Base-by-base conservation (phyloP, 2,113 vertebrate species). In the Anarrhichthys ocellatus region DNA sequence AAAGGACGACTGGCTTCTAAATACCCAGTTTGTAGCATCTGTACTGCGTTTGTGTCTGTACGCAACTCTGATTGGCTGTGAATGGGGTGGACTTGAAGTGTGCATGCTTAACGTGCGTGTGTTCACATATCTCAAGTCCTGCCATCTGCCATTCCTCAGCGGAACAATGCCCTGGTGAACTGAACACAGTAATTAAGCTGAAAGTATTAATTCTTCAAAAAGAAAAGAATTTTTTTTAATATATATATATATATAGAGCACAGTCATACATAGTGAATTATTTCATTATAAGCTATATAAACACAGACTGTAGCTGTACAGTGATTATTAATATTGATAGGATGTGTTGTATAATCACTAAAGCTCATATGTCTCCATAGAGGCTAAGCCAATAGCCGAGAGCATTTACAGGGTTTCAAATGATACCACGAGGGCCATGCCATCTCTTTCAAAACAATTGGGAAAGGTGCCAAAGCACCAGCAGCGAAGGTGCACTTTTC, bases 361-460 rank as follows among this genome's bases (percentile, higher is more conserved):
- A 15, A 68, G n/a, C 74, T 58, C 61, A 24, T 14, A 34, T 44
- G 77, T 76, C 64, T 77, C 77, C 75, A 69, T 0, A 4, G 74
- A 83, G 84, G 74, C 71, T 42, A 36, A 40, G 78, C 82, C 85
- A 79, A 87, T 73, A 80, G 77, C 38, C 2, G 29, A 15, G 64
- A 88, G 61, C 85, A 74, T 83, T 92, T 70, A 86, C 70, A 68
- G 77, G 65, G 69, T 90, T 88, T 73, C 83, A 85, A 83, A 91
- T 84, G 84, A 90, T 63, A 52, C 87, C 82, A 22, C 34, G 17
- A 74, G 80, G 76, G 76, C 77, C 75, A 73, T 2, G 69, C 83
- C 58, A 89, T 93, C 87, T 52, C 76, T 91, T 84, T 86, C 81
- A 82, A 78, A 87, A 89, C 90, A 93, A 85, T 89, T 92, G 90